phyloP scores from a whole-genome alignment of 1,140 invertebrate species.

The Drosophila nigrodunni region DNA sequence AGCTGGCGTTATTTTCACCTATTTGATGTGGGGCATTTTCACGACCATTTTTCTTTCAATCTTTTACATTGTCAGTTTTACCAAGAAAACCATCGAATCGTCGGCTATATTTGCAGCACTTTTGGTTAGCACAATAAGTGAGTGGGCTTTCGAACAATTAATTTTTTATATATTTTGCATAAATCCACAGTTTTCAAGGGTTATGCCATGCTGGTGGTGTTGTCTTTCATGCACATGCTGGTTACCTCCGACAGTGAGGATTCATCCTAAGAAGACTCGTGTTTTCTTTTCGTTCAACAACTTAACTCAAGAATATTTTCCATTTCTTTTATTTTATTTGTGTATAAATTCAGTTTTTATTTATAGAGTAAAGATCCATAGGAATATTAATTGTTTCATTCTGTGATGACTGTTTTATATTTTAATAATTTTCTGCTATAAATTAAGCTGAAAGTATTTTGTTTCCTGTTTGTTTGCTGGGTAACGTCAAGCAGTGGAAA shows the following conservation, averaged over 20 bases:
- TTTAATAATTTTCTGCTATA: too few species aligned
- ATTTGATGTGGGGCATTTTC: constrained; percentile 36
- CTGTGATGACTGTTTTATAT: too few species aligned
- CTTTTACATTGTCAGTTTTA: neutral
- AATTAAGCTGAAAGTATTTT: too few species aligned
- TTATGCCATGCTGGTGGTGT: constrained; percentile 40
- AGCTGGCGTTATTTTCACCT: constrained; percentile 37
- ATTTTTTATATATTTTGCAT: neutral
- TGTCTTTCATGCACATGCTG: constrained; percentile 32
- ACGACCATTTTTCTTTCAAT: constrained; percentile 5
- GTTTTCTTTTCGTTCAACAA: too few species aligned
- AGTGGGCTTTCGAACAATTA: neutral
- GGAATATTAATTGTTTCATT: too few species aligned
- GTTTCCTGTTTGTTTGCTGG: too few species aligned
- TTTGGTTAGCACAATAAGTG: constrained; percentile 14
- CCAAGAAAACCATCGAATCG: neutral
- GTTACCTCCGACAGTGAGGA: constrained; percentile 29
- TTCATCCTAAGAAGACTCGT: neutral
- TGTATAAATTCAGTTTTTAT: too few species aligned
- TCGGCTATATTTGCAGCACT: neutral
- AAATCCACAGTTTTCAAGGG: constrained; percentile 27
- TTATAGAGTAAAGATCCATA: too few species aligned
- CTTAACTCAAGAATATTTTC: too few species aligned
- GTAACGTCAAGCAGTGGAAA: constrained; percentile 1
- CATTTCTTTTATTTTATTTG: too few species aligned